These are phyloP conservation scores for Drosophila pallidifrons DNA, from an alignment of 1,140 invertebrate species.

Conservation along the genomic window DNA sequence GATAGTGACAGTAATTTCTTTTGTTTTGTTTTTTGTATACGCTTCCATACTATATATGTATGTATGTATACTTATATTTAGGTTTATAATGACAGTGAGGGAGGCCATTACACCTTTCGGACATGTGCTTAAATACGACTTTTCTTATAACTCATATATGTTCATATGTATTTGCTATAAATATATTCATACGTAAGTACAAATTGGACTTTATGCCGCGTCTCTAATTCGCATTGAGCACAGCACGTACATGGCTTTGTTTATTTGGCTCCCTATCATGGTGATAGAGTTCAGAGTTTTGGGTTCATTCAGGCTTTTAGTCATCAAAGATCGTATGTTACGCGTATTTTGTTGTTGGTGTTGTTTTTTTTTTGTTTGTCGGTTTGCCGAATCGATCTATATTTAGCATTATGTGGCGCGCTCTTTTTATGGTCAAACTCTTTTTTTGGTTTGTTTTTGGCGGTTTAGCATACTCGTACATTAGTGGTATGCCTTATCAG, in stretches of 20 bases:
- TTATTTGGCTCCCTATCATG: neutral
- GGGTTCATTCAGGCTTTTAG: conserved; percentile 55
- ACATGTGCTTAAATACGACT: neutral
- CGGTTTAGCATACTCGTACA: conserved; percentile 32
- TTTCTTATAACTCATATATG: neutral
- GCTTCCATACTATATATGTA: neutral
- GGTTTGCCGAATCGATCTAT: conserved; percentile 34
- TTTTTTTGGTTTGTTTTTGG: conserved; percentile 20
- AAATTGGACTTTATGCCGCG: conserved; percentile 37
- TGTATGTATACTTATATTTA: too few species aligned
- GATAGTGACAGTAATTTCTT: conserved; percentile 3
- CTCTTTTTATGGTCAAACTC: conserved; percentile 19
- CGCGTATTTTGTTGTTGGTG: conserved; percentile 8
- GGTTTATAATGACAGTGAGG: neutral
- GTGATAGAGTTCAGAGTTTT: conserved; percentile 35
- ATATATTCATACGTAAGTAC: neutral
- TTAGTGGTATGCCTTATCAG: conserved; percentile 48
- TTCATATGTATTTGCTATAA: neutral
- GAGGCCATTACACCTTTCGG: conserved; percentile 1
- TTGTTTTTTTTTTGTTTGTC: conserved; percentile 11
- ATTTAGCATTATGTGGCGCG: conserved; percentile 35
- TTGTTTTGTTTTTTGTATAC: conserved; percentile 4
- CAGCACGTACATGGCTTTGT: conserved; percentile 33
- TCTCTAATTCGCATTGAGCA: conserved; percentile 35
- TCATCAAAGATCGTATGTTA: conserved; percentile 54